Evolutionary conservation across 1,140 invertebrate species (phyloP), one percentile per base, ranked within the genome.

Genomic region (Limonius californicus): DNA sequence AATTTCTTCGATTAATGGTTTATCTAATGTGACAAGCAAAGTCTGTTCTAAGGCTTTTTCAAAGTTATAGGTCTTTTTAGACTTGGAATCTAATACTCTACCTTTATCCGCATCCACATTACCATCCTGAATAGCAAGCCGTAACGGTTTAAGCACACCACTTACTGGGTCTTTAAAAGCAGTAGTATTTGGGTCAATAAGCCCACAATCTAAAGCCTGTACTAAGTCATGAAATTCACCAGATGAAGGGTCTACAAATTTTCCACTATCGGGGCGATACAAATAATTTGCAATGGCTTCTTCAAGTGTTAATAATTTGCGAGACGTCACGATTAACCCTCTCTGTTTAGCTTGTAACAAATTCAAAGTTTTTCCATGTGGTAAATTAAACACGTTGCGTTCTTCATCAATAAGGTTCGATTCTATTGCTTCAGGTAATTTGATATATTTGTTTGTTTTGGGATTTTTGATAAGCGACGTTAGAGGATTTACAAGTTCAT

Each of bases 401-500:
- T 84, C 77, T 20, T 88, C 85, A 76, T 97, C 87, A 43, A 97
- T 83, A 11, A 95, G 76, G 27, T 84, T 83, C 1, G 79, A 80
- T 65, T 85, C 77, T 23, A 95, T 84, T 0, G 94, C 94, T 72
- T 90, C 87, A 7, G 84, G 77, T 58, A 97, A 75, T 47, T 82
- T 82, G 20, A 94, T 72, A 69, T 92, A 91, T 75, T 84, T 85
- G 72, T 87, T 85, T 35, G 81, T 77, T 68, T 83, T 79, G 65
- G 83, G 78, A 71, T 92, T 83, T 76, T 91, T 90, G 0, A 98
- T 80, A 43, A 94, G 78, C 3, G 93, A 94, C 7, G 81, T 82
- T 43, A 88, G 80, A 0, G 90, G 85, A 79, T 92, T 89, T 47
- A 97, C 86, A n/a, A 96, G 72, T 74, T 92, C 88, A 69, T 89